Percentiles rank a stretch among this genome's conserved stretches.
These are phyloP conservation scores for Heterotilapia buettikoferi DNA, from an alignment of 2,113 vertebrate genomes.

Conservation along the genomic window DNA sequence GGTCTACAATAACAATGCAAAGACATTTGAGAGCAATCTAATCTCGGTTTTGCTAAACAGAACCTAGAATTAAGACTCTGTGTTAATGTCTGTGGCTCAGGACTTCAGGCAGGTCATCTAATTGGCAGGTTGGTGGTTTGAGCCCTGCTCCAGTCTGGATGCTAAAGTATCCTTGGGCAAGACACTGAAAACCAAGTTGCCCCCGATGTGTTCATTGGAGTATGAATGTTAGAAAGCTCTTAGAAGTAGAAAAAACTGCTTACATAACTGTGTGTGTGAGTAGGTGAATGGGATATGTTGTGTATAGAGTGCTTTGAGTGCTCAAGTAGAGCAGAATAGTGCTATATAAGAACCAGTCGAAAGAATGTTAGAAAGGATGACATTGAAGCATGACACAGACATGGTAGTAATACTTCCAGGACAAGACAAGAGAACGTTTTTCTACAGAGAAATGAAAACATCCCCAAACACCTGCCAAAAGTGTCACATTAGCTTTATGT, in stretches of 20 bases:
- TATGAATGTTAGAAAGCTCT: not conserved
- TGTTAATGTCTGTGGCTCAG: not conserved
- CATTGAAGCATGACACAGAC: not conserved
- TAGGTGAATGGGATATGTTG: not conserved
- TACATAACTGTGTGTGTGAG: not conserved
- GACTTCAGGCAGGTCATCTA: not conserved
- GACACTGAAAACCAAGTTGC: not conserved
- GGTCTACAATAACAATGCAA: not conserved
- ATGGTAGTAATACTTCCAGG: not conserved
- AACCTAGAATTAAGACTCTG: not conserved
- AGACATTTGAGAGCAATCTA: not conserved
- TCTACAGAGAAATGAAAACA: not conserved
- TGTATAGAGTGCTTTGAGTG: not conserved
- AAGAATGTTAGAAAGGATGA: not conserved
- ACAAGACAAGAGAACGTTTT: not conserved
- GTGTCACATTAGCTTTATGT: not conserved
- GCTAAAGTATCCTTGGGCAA: not conserved
- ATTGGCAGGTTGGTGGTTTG: not conserved
- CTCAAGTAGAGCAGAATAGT: not conserved
- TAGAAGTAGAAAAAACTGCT: not conserved
- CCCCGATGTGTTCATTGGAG: not conserved
- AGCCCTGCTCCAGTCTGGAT: not conserved
- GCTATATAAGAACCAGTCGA: not conserved
- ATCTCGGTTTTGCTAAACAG: not conserved
- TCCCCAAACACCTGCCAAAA: not conserved